Conservation (phyloP, 1,140 invertebrate species). For the Drosophila rhopaloa region DNA sequence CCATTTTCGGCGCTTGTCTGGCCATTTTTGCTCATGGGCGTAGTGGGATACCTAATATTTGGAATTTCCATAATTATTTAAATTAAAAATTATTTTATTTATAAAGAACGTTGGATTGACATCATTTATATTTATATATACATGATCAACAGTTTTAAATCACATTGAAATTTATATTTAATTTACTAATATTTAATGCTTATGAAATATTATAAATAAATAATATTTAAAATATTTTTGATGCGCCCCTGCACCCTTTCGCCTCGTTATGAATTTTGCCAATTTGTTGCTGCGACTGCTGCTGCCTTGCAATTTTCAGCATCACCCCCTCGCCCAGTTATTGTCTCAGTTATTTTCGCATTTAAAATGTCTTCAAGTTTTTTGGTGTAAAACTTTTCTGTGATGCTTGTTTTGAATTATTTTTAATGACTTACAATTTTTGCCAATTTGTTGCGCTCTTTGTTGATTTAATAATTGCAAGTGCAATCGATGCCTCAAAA, state of each 20-base stretch:
- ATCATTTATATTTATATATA: too few relatives aligned
- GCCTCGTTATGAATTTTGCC: constrained; percentile 64
- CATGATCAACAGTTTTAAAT: too few relatives aligned
- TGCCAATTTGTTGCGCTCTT: constrained; percentile 51
- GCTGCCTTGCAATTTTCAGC: constrained; percentile 32
- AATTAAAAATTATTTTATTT: too few relatives aligned
- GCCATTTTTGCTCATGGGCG: constrained; percentile 3
- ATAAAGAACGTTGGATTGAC: too few relatives aligned
- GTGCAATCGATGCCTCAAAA: constrained; percentile 28
- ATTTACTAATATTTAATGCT: background rate
- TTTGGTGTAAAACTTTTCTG: constrained; percentile 42
- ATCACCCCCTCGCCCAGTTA: background rate
- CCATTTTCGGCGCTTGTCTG: constrained; percentile 19
- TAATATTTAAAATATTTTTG: background rate
- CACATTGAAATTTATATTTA: too few relatives aligned
- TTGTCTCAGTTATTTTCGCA: constrained; percentile 34
- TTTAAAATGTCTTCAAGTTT: constrained; percentile 49
- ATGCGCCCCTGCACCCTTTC: constrained; percentile 17
- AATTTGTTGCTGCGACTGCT: constrained; percentile 40
- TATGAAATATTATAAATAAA: background rate
- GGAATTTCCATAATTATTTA: too few relatives aligned
- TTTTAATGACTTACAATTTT: constrained; percentile 66
- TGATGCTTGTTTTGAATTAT: constrained; percentile 65
- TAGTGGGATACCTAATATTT: background rate
- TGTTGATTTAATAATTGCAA: constrained; percentile 25